phyloP scores from a whole-genome alignment of 1,140 invertebrate species.

The Augochlora pura region DNA sequence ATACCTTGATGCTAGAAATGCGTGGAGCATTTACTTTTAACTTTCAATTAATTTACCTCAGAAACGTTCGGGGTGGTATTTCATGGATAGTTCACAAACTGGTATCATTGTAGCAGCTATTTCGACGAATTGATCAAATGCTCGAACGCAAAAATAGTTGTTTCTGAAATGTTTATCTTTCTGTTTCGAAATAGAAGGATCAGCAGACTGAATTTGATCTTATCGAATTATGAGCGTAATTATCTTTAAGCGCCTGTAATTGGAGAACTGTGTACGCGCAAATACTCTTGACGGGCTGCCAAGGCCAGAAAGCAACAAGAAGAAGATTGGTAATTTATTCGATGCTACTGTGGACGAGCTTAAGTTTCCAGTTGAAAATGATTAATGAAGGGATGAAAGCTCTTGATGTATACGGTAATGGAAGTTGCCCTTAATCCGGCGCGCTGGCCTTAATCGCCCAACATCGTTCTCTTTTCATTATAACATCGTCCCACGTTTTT shows the following conservation, averaged over 20 bases:
- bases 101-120: too few relatives aligned
- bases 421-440: background rate
- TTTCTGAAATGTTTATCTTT: too few relatives aligned
- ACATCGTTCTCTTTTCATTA: constrained; percentile 6
- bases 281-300: background rate
- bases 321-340: background rate
- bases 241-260: background rate
- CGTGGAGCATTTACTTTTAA: too few relatives aligned
- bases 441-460: background rate
- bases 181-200: too few relatives aligned
- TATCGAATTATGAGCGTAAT: background rate
- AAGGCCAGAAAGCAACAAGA: background rate
- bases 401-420: constrained; percentile 6
- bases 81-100: too few relatives aligned
- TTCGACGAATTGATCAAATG: too few relatives aligned
- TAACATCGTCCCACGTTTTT: background rate
- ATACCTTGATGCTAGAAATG: too few relatives aligned
- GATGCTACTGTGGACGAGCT: background rate
- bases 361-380: constrained; percentile 1
- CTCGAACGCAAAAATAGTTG: too few relatives aligned
- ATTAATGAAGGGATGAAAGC: constrained; percentile 1
- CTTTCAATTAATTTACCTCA: too few relatives aligned
- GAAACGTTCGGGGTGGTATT: too few relatives aligned
- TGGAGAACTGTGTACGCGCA: background rate
- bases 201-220: background rate